Evolutionary conservation across 2,797 vertebrate species (phyloP).

Genomic region (Corythornis leucogaster): DNA sequence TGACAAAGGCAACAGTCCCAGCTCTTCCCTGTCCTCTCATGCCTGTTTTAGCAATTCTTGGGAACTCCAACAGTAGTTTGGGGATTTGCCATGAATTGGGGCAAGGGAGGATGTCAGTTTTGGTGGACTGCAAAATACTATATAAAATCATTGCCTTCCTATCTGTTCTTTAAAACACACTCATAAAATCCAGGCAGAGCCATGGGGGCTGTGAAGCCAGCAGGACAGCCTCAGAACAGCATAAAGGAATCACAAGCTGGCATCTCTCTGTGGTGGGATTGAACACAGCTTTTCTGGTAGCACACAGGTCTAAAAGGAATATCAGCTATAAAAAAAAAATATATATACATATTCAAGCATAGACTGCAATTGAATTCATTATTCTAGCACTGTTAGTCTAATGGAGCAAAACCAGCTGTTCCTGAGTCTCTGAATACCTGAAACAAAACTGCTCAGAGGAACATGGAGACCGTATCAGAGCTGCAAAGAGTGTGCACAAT

Average conservation of each 20-base stretch:
- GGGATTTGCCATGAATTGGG: background rate
- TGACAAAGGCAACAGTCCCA: background rate
- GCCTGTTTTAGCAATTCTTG: background rate
- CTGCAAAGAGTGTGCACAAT: slow-evolving; percentile 5
- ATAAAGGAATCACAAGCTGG: background rate
- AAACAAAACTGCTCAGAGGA: slow-evolving; percentile 41
- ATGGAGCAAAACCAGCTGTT: slow-evolving; percentile 61
- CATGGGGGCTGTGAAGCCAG: background rate
- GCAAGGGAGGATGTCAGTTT: background rate
- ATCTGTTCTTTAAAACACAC: background rate
- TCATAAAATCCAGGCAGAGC: background rate
- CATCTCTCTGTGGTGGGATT: background rate
- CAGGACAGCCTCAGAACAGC: background rate
- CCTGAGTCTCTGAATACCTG: slow-evolving; percentile 38
- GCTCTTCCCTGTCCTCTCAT: background rate
- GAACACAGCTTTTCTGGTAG: background rate
- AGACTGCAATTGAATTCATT: slow-evolving; percentile 43
- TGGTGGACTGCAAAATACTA: background rate
- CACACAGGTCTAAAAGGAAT: background rate
- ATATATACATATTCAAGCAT: background rate
- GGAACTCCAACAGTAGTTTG: background rate
- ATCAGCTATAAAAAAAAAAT: background rate
- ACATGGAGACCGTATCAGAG: slow-evolving; percentile 23
- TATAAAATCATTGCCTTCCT: background rate
- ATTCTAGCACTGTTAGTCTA: slow-evolving; percentile 48